Percentiles rank a stretch among this genome's conserved stretches.
phyloP scores from a whole-genome alignment of 2,113 vertebrate genomes.

The Alligator sinensis region DNA sequence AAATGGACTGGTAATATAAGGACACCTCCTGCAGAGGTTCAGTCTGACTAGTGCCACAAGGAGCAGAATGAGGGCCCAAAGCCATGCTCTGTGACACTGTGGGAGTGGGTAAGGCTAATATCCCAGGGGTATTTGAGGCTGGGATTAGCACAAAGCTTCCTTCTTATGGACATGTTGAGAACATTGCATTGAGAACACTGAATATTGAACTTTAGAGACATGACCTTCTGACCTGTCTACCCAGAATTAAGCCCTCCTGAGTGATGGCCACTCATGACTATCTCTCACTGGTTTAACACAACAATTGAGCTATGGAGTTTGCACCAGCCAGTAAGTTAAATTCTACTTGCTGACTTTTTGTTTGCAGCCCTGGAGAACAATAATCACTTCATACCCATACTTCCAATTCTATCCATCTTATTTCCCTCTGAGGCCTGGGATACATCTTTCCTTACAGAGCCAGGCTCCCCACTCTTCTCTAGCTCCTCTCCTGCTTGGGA shows the following conservation, averaged over 20 bases:
- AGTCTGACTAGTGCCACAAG: too few species aligned
- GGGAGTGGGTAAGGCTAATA: background rate
- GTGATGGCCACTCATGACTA: background rate
- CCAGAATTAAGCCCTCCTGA: background rate
- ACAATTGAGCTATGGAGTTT: background rate
- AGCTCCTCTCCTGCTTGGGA: background rate
- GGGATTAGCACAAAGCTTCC: background rate
- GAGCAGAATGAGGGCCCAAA: background rate
- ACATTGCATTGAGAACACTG: too few species aligned
- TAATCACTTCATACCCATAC: background rate
- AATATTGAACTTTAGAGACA: background rate
- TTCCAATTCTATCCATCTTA: background rate
- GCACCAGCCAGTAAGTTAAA: background rate
- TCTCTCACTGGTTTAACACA: background rate
- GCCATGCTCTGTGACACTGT: background rate
- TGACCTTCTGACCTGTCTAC: background rate
- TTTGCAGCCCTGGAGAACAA: background rate
- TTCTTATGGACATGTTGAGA: background rate
- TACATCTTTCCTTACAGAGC: background rate
- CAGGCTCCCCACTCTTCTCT: background rate
- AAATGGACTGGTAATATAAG: background rate
- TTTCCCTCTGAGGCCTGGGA: background rate
- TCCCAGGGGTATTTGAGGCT: background rate
- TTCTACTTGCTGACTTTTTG: background rate
- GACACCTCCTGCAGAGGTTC: background rate